A percentile compares a stretch with the other conserved stretches of the same genome.
phyloP scores from a whole-genome alignment of 2,113 vertebrate genomes.

The Panthera uncia region DNA sequence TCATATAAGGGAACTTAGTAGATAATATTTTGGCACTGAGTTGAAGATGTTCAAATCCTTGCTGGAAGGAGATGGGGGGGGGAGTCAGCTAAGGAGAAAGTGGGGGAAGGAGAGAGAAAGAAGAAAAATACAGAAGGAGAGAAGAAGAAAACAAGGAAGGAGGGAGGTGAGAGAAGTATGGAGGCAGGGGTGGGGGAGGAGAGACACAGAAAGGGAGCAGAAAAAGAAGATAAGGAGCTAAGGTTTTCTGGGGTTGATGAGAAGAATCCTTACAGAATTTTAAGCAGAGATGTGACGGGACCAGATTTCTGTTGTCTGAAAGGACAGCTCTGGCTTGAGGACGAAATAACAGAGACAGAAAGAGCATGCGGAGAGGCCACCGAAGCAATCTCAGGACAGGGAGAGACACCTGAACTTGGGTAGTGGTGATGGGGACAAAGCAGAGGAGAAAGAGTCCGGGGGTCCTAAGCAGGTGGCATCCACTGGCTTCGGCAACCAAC shows the following conservation, averaged over 20 bases:
- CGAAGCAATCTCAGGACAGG: not conserved
- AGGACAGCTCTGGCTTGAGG: not conserved
- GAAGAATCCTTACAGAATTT: not conserved
- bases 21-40: not conserved
- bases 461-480: not conserved
- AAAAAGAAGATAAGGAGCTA: no score
- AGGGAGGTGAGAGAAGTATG: not conserved
- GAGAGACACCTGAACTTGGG: no score
- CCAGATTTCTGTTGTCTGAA: not conserved
- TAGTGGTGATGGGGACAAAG: not conserved
- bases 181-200: not conserved
- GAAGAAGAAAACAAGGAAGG: not conserved
- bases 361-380: not conserved
- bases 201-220: not conserved
- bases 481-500: fast-evolving
- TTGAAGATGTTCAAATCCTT: not conserved
- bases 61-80: not conserved
- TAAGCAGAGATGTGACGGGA: not conserved
- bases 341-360: not conserved
- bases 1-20: not conserved
- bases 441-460: not conserved
- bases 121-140: no score
- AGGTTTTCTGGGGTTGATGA: not conserved
- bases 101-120: not conserved
- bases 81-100: not conserved